Conservation (phyloP, 2,113 vertebrate species). For the Brachyistius frenatus region DNA sequence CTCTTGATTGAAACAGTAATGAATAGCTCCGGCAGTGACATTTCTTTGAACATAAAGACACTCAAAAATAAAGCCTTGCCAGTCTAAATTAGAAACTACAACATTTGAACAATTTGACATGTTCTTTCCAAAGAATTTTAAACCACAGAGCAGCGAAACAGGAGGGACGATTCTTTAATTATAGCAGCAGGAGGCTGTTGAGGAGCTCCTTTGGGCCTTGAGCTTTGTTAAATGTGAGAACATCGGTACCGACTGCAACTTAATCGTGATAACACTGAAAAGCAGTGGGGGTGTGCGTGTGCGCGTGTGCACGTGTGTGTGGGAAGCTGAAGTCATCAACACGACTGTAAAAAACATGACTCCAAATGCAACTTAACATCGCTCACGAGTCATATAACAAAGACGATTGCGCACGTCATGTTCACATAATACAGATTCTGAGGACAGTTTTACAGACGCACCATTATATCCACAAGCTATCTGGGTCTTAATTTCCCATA, state of each 20-base stretch:
- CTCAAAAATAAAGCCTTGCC: neutral
- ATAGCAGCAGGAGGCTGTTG: constrained; percentile 44
- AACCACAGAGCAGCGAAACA: neutral
- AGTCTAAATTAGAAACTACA: constrained; percentile 3
- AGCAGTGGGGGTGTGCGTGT: no score
- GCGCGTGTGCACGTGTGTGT: neutral
- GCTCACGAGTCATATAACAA: constrained; percentile 11
- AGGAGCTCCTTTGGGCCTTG: constrained; percentile 48
- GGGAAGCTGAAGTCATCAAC: constrained; percentile 12
- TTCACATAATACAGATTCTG: neutral
- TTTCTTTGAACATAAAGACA: neutral
- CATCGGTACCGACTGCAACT: constrained; percentile 13
- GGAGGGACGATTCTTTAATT: constrained; percentile 55
- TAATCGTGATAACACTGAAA: constrained; percentile 41
- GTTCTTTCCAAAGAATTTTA: constrained; percentile 22
- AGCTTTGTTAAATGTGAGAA: constrained; percentile 43
- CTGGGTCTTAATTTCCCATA: neutral
- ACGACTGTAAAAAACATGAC: no score
- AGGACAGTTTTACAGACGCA: neutral
- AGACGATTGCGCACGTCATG: neutral
- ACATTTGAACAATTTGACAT: constrained; percentile 20
- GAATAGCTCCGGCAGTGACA: neutral
- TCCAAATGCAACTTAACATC: no score
- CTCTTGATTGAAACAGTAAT: neutral
- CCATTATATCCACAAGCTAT: neutral